Base-by-base conservation (phyloP, 2,888 invertebrate species). In the Drosophila robusta region DNA sequence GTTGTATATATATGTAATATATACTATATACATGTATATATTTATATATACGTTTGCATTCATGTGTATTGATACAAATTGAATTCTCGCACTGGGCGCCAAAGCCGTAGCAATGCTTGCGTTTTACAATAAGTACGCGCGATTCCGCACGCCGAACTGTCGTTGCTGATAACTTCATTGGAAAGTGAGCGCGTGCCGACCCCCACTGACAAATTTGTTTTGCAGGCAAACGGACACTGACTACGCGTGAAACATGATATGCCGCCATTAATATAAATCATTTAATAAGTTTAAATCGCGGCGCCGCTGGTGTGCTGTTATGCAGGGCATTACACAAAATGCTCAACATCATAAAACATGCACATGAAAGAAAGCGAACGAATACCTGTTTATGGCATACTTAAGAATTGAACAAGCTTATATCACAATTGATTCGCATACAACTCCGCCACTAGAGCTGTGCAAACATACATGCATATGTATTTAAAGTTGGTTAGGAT, bases 201-300 rank as follows among this genome's bases (percentile, higher is more conserved):
- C 92, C 92, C 92, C 91, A 90, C 92, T 91, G 92, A 90, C 89
- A 91, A 87, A 90, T 90, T 91, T 90, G 88, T 87, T 86, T 86
- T 88, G 73, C 66, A 87, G 70, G 76, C 80, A 72, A 36, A 44
- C 63, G 22, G 14, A 63, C 78, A 64, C 78, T 75, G 80, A 81
- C 77, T 85, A 90, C 84, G 89, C 90, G 89, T 90, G 88, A 90
- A 90, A 90, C 90, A 89, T 90, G 90, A 87, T 89, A 90, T 90
- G 80, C 77, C 70, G 73, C 86, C 87, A 90, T 90, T 85, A 90
- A 89, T 83, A 90, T 90, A 90, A 90, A 90, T 90, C 90, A 90
- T 79, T 63, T 76, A 79, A 88, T 83, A 86, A 83, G 72, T 75
- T 80, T 70, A 77, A 82, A 70, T 72, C 64, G 54, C 52, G 61